Percentiles rank a stretch among this genome's conserved stretches.
phyloP scores from a whole-genome alignment of 2,888 invertebrate genomes.

The Spialia ferax region DNA sequence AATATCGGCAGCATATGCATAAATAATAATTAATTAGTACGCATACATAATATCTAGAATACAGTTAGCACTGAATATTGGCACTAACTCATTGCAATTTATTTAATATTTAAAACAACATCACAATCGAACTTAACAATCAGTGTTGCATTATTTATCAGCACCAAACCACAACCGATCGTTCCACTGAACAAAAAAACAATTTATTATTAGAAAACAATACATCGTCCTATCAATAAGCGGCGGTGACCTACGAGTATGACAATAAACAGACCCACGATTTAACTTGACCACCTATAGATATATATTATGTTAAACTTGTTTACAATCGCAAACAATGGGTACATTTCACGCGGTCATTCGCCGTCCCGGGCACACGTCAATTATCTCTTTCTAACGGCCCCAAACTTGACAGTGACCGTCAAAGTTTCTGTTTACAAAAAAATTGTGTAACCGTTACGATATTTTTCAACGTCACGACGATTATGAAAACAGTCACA shows the following conservation, averaged over 20 bases:
- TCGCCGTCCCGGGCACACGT: constrained; percentile 43
- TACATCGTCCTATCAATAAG: constrained; percentile 45
- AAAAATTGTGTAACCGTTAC: constrained; percentile 32
- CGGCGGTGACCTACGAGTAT: constrained; percentile 37
- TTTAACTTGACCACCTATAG: constrained; percentile 38
- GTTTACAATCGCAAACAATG: constrained; percentile 51
- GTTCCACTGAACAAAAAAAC: constrained; percentile 39
- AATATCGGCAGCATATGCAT: too few species aligned
- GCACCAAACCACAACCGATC: constrained; percentile 18
- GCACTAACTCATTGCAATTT: too few species aligned
- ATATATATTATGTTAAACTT: constrained; percentile 35
- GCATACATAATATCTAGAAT: too few species aligned
- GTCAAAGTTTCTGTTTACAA: constrained; percentile 43
- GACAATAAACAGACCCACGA: constrained; percentile 40
- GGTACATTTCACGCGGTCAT: constrained; percentile 53
- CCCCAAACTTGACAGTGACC: constrained; percentile 47
- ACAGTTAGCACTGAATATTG: too few species aligned
- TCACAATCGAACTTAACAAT: constrained; percentile 12
- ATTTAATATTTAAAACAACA: too few species aligned
- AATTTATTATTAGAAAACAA: constrained; percentile 40
- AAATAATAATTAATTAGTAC: too few species aligned
- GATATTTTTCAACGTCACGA: background rate
- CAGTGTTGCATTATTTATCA: constrained; percentile 30
- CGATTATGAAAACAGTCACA: background rate
- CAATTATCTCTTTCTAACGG: constrained; percentile 43